These are phyloP conservation scores for Scalopus aquaticus DNA, from an alignment of 2,113 vertebrate genomes.

Conservation along the genomic window DNA sequence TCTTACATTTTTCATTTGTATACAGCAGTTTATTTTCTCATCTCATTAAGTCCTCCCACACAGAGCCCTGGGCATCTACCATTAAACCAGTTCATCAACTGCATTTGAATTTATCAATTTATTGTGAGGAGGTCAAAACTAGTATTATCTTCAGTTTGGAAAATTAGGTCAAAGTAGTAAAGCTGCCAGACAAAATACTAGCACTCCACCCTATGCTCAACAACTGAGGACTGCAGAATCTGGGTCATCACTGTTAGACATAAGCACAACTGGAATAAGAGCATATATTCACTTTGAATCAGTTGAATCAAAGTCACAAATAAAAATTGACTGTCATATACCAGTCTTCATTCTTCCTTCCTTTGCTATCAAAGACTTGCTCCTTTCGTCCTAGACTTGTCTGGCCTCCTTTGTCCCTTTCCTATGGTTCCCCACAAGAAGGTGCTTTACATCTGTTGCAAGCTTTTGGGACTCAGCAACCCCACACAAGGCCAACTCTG, in stretches of 20 bases:
- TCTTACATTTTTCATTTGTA: neutral
- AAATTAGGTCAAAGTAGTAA: slow-evolving; percentile 47
- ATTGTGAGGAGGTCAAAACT: slow-evolving; percentile 24
- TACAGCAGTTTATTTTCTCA: neutral
- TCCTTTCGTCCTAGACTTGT: too few relatives aligned
- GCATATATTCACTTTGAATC: slow-evolving; percentile 31
- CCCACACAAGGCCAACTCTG: too few relatives aligned
- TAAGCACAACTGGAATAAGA: neutral
- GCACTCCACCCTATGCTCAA: neutral
- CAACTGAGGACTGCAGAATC: neutral
- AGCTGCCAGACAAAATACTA: neutral
- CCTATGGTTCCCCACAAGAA: too few relatives aligned
- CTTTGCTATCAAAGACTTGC: neutral
- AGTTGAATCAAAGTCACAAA: neutral
- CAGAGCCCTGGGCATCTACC: neutral
- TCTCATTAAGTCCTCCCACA: neutral
- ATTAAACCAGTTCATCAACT: slow-evolving; percentile 49
- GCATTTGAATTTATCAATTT: neutral
- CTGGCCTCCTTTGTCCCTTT: too few relatives aligned
- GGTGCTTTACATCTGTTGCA: too few relatives aligned
- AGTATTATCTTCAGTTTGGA: slow-evolving; percentile 29
- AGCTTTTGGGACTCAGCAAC: too few relatives aligned
- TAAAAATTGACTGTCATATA: neutral
- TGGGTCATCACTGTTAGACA: neutral
- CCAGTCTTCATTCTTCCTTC: neutral